Percentiles rank a stretch among this genome's conserved stretches.
Evolutionary conservation across 2,888 invertebrate genomes (phyloP).

Genomic region (Euzetes globulus): DNA sequence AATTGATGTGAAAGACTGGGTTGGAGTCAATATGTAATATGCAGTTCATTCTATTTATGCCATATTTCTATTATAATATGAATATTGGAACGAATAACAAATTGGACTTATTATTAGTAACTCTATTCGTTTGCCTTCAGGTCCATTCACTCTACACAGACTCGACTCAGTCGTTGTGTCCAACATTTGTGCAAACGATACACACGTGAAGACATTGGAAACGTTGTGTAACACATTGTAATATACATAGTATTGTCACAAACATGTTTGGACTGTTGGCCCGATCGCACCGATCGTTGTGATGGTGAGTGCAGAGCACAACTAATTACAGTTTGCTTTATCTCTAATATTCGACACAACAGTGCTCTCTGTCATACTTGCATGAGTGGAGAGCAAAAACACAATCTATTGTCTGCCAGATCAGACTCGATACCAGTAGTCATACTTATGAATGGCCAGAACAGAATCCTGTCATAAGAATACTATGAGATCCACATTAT

Average conservation of each 20-base stretch:
- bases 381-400: slow-evolving; percentile 7
- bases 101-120: background rate
- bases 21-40: slow-evolving; percentile 7
- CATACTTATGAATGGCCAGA: background rate
- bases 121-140: slow-evolving; percentile 14
- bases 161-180: background rate
- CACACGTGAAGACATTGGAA: background rate
- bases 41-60: slow-evolving; percentile 4
- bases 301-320: slow-evolving; percentile 16
- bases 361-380: slow-evolving; percentile 25
- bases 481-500: slow-evolving; percentile 11
- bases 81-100: background rate
- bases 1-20: background rate
- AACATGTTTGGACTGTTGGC: background rate
- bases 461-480: background rate
- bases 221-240: slow-evolving; percentile 23
- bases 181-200: background rate
- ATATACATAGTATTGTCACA: slow-evolving; percentile 4
- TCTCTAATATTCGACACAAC: slow-evolving; percentile 20
- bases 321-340: slow-evolving; percentile 23
- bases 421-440: background rate
- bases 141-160: background rate
- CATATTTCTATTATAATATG: background rate
- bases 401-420: slow-evolving; percentile 23
- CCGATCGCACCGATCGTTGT: background rate